Percentiles rank a stretch among this genome's conserved stretches.
Evolutionary conservation across 2,888 invertebrate species (phyloP).

Genomic region (Lasioglossum calceatum): DNA sequence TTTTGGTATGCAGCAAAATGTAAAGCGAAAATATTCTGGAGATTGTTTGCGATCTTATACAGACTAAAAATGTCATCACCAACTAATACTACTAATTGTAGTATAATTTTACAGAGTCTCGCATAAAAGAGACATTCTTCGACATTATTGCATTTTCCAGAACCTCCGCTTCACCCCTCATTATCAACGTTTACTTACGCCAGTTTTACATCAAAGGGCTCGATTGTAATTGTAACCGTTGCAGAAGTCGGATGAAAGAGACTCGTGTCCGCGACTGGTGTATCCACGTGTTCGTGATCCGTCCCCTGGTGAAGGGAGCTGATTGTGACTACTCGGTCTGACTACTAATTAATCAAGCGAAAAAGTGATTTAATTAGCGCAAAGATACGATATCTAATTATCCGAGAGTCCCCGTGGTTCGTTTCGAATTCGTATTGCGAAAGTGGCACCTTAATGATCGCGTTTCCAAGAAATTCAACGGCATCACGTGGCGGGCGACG

Average conservation of each 20-base stretch:
- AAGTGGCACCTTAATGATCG: slow-evolving; percentile 63
- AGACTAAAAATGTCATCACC: neutral
- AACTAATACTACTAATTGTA: neutral
- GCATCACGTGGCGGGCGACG: slow-evolving; percentile 10
- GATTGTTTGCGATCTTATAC: neutral
- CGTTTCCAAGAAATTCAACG: slow-evolving; percentile 64
- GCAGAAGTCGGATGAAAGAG: neutral
- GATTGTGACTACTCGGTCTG: slow-evolving; percentile 29
- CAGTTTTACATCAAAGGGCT: neutral
- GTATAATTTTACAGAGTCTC: neutral
- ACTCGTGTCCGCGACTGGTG: neutral
- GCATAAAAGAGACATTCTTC: neutral
- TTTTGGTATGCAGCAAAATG: too few relatives aligned
- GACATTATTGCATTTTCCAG: neutral
- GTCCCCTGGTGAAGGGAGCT: slow-evolving; percentile 18
- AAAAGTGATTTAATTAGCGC: slow-evolving; percentile 70
- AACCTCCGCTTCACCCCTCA: neutral
- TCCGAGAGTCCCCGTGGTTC: slow-evolving; percentile 24
- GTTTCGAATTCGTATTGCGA: slow-evolving; percentile 33
- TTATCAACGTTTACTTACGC: neutral
- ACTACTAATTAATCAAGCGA: slow-evolving; percentile 67
- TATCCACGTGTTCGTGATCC: slow-evolving; percentile 30
- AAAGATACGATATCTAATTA: slow-evolving; percentile 70
- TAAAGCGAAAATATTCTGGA: too few relatives aligned
- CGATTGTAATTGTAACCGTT: neutral